Percentiles rank a stretch among this genome's conserved stretches.
These are phyloP conservation scores for Lordiphosa stackelbergi DNA, from an alignment of 1,140 invertebrate genomes.

Conservation along the genomic window DNA sequence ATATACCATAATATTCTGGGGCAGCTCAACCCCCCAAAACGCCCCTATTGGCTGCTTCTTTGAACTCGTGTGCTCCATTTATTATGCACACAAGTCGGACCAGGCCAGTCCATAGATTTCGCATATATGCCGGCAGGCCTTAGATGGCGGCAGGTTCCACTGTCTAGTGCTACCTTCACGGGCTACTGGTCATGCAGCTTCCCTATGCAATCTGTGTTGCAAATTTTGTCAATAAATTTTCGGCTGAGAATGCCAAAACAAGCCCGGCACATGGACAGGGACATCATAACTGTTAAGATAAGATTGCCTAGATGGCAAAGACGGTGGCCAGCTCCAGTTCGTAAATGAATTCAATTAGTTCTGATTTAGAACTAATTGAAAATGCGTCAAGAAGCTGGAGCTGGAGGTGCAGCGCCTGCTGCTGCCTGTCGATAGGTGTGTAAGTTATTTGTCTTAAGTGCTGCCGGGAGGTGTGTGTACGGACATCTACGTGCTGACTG, in stretches of 20 bases:
- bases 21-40: no score
- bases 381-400: constrained; percentile 43
- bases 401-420: constrained; percentile 6
- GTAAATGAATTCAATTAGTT: constrained; percentile 70
- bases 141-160: constrained; percentile 46
- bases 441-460: constrained; percentile 73
- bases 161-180: constrained; percentile 19
- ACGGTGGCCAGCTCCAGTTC: constrained; percentile 17
- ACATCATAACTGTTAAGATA: constrained; percentile 72
- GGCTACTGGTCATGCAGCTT: constrained; percentile 62
- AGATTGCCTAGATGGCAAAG: constrained; percentile 55
- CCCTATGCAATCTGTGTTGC: constrained; percentile 57
- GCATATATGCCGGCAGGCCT: constrained; percentile 46
- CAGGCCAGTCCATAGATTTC: constrained; percentile 59
- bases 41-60: no score
- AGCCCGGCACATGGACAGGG: constrained; percentile 12
- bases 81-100: constrained; percentile 49
- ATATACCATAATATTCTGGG: no score
- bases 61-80: constrained; percentile 54
- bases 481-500: no score
- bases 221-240: constrained; percentile 74
- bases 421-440: constrained; percentile 62
- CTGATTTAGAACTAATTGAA: constrained; percentile 74
- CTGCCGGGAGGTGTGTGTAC: constrained; percentile 57
- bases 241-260: constrained; percentile 66